Conservation (phyloP, 2,113 vertebrate genomes). For the Xenotilapia flavipinnis region DNA sequence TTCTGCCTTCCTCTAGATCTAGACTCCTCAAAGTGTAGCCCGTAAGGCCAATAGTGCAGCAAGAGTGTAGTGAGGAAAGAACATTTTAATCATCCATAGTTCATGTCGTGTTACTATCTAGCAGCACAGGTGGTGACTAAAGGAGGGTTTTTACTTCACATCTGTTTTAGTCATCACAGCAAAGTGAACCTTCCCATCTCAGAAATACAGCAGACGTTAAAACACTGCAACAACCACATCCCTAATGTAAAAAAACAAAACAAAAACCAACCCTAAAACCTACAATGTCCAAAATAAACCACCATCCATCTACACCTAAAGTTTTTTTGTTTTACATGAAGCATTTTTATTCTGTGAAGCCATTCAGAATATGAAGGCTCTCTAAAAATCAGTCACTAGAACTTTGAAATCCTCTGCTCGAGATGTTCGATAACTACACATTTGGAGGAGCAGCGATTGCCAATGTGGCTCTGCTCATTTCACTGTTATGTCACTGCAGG, state of each 20-base stretch:
- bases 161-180: background rate
- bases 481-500: background rate
- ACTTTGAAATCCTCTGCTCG: background rate
- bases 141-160: background rate
- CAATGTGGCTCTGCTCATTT: background rate
- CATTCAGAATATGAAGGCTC: background rate
- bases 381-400: background rate
- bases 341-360: background rate
- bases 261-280: background rate
- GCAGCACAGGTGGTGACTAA: background rate
- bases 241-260: background rate
- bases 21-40: background rate
- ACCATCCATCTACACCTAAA: background rate
- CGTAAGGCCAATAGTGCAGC: background rate
- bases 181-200: background rate
- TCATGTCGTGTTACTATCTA: background rate
- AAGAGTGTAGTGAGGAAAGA: background rate
- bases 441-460: background rate
- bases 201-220: background rate
- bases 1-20: background rate
- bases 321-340: background rate
- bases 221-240: background rate
- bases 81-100: background rate
- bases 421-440: background rate
- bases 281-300: background rate